Conservation (phyloP, 2,888 invertebrate genomes). For the Hypena proboscidalis region DNA sequence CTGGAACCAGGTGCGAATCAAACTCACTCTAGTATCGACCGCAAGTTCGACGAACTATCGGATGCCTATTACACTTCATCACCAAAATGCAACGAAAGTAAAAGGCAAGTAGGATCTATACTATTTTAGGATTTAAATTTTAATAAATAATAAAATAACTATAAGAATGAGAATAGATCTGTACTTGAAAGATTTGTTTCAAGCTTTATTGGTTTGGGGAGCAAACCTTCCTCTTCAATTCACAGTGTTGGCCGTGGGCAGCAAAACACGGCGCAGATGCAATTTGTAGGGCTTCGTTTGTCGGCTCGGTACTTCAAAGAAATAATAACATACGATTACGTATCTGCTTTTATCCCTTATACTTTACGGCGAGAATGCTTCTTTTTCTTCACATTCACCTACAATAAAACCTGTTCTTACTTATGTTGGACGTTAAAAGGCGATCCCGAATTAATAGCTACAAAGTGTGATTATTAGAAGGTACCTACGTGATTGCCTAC, state of each 20-base stretch:
- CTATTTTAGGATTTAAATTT: too few relatives aligned
- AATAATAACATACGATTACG: conserved; percentile 77
- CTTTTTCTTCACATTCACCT: conserved; percentile 63
- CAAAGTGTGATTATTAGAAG: conserved; percentile 75
- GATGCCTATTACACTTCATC: too few relatives aligned
- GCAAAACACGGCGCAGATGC: conserved; percentile 31
- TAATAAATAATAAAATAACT: too few relatives aligned
- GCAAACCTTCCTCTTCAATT: conserved; percentile 5
- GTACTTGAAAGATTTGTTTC: too few relatives aligned
- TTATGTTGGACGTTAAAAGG: conserved; percentile 71
- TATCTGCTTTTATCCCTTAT: conserved; percentile 60
- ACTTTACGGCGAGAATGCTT: conserved; percentile 66
- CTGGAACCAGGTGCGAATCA: too few relatives aligned
- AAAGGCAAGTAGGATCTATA: too few relatives aligned
- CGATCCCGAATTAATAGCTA: conserved; percentile 75
- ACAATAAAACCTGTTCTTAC: conserved; percentile 74
- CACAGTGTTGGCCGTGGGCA: conserved; percentile 10
- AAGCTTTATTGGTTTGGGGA: too few relatives aligned
- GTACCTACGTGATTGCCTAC: too few relatives aligned
- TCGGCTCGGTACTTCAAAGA: conserved; percentile 74
- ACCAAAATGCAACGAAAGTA: too few relatives aligned
- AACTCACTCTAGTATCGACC: too few relatives aligned
- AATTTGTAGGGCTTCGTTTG: conserved; percentile 48
- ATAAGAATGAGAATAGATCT: too few relatives aligned
- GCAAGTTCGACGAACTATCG: too few relatives aligned